Evolutionary conservation across 2,888 invertebrate genomes (phyloP), one percentile per base, ranked within the genome.

Genomic region (Tigriopus californicus): DNA sequence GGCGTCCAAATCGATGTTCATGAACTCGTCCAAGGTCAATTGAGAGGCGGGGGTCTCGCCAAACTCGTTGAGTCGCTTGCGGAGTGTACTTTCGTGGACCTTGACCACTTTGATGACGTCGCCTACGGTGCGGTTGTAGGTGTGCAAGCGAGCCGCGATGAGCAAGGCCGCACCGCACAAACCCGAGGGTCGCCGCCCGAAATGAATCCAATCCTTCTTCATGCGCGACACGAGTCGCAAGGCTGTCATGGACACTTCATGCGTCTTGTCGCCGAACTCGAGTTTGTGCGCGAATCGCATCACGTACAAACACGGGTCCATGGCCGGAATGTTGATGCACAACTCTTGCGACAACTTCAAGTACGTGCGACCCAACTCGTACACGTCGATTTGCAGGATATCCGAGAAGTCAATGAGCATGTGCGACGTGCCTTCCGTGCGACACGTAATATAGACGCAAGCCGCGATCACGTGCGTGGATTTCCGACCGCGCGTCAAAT

Each of bases 141-240:
- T 85, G 71, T 97, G 92, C 63, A 94, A 79, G 57, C 95, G 79
- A 0, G 90, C 86, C 44, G 64, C 63, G 46, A 64, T 64, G 11
- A 65, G 61, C 18, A 65, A 61, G n/a, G 90, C 90, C 69, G 98
- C 97, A 24, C 98, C 98, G 73, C 97, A 98, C 20, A 98, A 79
- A 12, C 97, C 98, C 0, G 95, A 92, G 1, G 98, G 97, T 65
- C 95, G 75, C 61, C 98, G 77, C 8, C 98, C 98, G 1, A 88
- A 89, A 70, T 94, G 91, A 71, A 98, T 85, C 70, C 91, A 95
- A 72, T 98, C 98, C 67, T 89, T 79, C 72, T 95, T 97, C 98
- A 98, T 98, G 66, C 98, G 77, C 72, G 91, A 86, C 22, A 97
- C 90, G 62, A 98, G 76, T 60, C 97, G 78, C 61, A 91, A 75